These are phyloP conservation scores for Sminthurinus aureus DNA, from an alignment of 2,888 invertebrate species.

Conservation along the genomic window DNA sequence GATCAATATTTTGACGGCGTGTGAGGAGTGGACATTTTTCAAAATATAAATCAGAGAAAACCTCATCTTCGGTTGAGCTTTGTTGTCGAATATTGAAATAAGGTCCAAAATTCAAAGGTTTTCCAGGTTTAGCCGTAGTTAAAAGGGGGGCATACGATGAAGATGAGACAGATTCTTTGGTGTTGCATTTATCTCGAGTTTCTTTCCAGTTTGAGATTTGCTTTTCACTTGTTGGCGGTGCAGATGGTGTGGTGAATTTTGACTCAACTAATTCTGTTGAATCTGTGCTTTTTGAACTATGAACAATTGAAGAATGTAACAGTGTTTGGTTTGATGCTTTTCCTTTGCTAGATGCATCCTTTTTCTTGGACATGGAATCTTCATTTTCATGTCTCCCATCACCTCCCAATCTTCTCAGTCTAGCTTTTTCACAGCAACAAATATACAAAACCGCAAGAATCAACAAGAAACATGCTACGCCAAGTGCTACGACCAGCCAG, in stretches of 20 bases:
- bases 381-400: conserved; percentile 4
- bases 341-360: too few species aligned
- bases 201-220: neutral
- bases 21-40: neutral
- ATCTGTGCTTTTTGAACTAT: neutral
- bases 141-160: neutral
- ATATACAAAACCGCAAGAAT: conserved; percentile 44
- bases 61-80: neutral
- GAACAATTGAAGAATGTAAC: neutral
- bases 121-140: conserved; percentile 26
- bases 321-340: neutral
- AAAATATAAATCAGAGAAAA: neutral
- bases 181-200: neutral
- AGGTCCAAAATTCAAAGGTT: conserved; percentile 45
- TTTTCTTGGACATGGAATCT: neutral
- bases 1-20: neutral
- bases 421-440: conserved; percentile 32
- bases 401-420: neutral
- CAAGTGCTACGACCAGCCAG: conserved; percentile 46
- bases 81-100: conserved; percentile 43
- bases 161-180: too few species aligned
- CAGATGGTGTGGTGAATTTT: neutral
- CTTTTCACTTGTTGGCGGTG: neutral
- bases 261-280: conserved; percentile 39
- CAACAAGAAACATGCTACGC: conserved; percentile 46